Conservation (phyloP, 2,113 vertebrate species). For the Phoenicopterus ruber region DNA sequence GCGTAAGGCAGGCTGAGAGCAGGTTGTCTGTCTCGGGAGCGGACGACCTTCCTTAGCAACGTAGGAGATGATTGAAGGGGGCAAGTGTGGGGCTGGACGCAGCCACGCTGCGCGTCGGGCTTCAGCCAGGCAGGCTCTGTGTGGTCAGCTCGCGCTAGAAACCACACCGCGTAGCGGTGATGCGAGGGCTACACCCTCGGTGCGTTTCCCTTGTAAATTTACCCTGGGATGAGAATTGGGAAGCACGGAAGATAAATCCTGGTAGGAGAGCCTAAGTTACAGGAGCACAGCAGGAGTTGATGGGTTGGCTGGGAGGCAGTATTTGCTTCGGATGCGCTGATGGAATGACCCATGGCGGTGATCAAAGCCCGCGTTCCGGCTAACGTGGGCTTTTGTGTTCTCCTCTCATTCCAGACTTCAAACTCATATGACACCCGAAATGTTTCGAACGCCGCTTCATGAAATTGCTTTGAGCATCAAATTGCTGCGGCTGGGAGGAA, state of each 20-base stretch:
- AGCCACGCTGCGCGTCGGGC: background rate
- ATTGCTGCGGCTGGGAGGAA: conserved; percentile 87
- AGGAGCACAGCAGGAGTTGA: background rate
- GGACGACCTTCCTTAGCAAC: background rate
- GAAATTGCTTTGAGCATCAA: conserved; percentile 96
- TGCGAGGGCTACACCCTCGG: background rate
- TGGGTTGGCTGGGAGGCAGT: background rate
- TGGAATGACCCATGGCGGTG: background rate
- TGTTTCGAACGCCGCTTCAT: conserved; percentile 93
- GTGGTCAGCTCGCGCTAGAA: background rate
- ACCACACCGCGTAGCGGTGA: background rate
- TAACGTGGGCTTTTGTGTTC: background rate
- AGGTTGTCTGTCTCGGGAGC: background rate
- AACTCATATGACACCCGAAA: conserved; percentile 93
- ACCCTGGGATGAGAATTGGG: background rate
- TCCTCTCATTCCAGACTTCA: conserved; percentile 78
- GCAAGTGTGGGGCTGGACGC: background rate
- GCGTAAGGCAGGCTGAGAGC: background rate
- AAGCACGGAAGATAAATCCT: background rate
- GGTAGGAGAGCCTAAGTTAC: background rate
- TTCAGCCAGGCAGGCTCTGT: background rate
- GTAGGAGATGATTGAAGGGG: background rate
- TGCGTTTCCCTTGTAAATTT: background rate
- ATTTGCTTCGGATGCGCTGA: background rate
- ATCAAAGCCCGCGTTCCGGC: background rate